Evolutionary conservation across 30 jellyfish, hydroid and myxozoan genomes (phyloP).

Genomic region (Pseudorhiza aurosa): DNA sequence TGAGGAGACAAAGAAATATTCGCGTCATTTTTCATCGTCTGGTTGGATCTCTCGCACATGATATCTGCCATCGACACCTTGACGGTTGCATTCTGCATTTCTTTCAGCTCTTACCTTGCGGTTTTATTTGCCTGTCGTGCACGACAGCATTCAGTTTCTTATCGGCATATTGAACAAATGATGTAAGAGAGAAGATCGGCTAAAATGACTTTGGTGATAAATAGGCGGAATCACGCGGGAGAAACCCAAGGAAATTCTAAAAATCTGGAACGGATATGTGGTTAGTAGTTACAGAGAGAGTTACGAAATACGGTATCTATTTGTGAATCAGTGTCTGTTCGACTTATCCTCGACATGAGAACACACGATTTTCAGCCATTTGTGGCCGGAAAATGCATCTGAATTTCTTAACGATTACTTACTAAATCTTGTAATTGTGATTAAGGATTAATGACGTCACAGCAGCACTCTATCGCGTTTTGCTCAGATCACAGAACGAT

Average conservation of each 20-base stretch:
- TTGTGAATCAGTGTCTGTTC: conserved; percentile 10
- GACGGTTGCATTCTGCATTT: too few relatives aligned
- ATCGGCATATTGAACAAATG: too few relatives aligned
- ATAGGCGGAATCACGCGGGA: conserved; percentile 9
- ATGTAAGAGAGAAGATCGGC: background rate
- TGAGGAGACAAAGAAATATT: too few relatives aligned
- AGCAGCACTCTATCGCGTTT: background rate
- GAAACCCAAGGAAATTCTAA: conserved; percentile 29
- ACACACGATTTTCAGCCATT: conserved; percentile 20
- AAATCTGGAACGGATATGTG: conserved; percentile 64
- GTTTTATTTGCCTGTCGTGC: background rate
- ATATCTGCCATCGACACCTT: too few relatives aligned
- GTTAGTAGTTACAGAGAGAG: conserved; percentile 24
- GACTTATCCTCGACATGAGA: background rate
- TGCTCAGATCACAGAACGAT: background rate
- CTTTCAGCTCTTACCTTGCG: too few relatives aligned
- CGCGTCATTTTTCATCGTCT: too few relatives aligned
- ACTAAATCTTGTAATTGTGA: conserved; percentile 3
- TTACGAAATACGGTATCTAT: background rate
- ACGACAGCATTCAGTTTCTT: background rate
- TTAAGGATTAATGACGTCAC: background rate
- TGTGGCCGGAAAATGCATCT: conserved; percentile 3
- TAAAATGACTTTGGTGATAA: background rate
- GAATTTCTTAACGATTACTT: background rate
- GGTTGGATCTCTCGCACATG: too few relatives aligned